Percentiles rank a stretch among this genome's conserved stretches.
Conservation (phyloP, 1,140 invertebrate species). For the Pseudomyrmex cubaensis region DNA sequence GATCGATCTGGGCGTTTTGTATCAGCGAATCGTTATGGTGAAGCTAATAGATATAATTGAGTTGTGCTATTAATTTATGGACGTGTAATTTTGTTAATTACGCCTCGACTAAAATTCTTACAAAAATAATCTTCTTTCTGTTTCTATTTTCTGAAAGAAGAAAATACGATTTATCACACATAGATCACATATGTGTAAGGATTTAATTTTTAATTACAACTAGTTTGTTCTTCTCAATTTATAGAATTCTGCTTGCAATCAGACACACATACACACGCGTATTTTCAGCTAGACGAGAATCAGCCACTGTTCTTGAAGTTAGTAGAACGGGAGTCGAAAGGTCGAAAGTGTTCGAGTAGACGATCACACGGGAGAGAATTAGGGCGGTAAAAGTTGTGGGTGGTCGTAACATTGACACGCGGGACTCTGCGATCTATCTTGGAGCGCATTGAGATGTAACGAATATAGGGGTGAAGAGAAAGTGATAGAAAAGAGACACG, state of each 20-base stretch:
- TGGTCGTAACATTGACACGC: constrained; percentile 34
- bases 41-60: no score
- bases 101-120: no score
- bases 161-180: no score
- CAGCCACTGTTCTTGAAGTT: background rate
- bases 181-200: no score
- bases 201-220: no score
- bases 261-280: background rate
- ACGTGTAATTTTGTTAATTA: no score
- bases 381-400: constrained; percentile 61
- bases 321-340: constrained; percentile 5
- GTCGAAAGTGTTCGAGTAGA: constrained; percentile 45
- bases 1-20: no score
- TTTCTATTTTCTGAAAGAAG: no score
- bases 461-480: constrained; percentile 2
- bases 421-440: constrained; percentile 30
- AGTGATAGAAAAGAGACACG: constrained; percentile 6
- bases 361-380: constrained; percentile 60
- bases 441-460: constrained; percentile 47
- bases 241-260: no score
- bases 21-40: no score
- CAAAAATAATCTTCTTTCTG: background rate
- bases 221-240: no score
- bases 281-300: constrained; percentile 5
- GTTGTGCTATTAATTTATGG: no score